Base-by-base conservation (phyloP, 2,888 invertebrate genomes). In the Branchipolynoe longqiensis region DNA sequence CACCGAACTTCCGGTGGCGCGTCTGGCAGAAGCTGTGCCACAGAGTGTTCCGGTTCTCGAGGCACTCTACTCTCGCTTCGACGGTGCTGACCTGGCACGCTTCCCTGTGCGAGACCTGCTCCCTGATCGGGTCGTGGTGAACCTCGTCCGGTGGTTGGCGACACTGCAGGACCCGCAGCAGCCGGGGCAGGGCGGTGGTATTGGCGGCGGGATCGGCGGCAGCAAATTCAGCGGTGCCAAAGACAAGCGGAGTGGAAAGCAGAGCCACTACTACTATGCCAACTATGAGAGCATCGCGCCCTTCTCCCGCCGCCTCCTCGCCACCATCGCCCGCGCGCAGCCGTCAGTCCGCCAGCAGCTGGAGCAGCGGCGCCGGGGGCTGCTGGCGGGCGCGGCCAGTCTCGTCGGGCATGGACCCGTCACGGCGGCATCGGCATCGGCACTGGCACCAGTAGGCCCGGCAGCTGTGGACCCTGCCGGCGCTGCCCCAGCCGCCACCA, bases 311-410 rank as follows among this genome's bases (percentile, higher is more conserved):
- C 90, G 90, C 83, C 90, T 91, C 85, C 78, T 92, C 6, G 84
- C 90, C 6, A 94, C 95, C 41, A 94, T 95, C 84, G 93, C 94
- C 0, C 90, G 94, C 31, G 94, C 95, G 0, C 95, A 95, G 83
- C 95, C 95, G 0, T 93, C 94, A 87, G 90, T 95, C n/a, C 95
- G 96, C 86, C 96, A 96, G 85, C 95, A 95, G 0, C 94, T 98
- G 25, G 95, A 96, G 41, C 95, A 95, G 25, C 95, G 96, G 83
- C 95, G 96, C 87, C 95, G 96, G 89, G 96, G 96, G 86, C 94
- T 98, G 58, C 97, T 97, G 93, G 96, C 96, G 89, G 97, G 98
- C 28, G 96, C 98, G 1, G 97, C 97, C 94, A 97, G 97, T 94
- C 95, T 98, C 88, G 87, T 98, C 12, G 96, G 97, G 81, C 98